Base-by-base conservation (phyloP, 2,888 invertebrate genomes). In the Smittia aterrima region DNA sequence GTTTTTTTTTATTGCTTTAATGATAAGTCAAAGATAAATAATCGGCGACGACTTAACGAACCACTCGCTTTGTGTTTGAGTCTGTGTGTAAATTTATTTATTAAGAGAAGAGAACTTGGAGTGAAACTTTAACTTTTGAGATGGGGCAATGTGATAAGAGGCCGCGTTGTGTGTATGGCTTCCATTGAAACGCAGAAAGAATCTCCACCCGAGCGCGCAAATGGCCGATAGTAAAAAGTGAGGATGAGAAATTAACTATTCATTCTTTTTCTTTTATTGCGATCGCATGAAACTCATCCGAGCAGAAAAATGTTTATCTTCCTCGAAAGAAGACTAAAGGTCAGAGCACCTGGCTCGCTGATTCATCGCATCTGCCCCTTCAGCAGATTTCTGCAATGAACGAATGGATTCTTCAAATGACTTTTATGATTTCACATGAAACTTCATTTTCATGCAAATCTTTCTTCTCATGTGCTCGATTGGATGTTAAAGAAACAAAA, bases 1-100 rank as follows among this genome's bases (percentile, higher is more conserved):
- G 41, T 22, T 25, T 67, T 68, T 38, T 66, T 70, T 71, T 71
- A 71, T 71, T 54, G 71, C 71, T 71, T 71, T 20, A 71, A 32
- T 54, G 71, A 71, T 71, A 71, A 71, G 47, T 54, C 54, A n/a
- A 71, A 71, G 71, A 71, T 71, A 71, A 71, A 71, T 16, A 68
- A 25, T 53, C 32, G 16, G 20, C 54, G 54, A n/a, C n/a, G n/a
- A 71, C 58, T 58, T 58, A 24, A 16, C 58, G 58, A 24, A 18
- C 6, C 24, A 18, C 16, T 58, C 24, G 58, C 47, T 58, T 7
- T 58, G 24, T 58, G 22, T 68, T 20, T 47, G 24, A 25, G 64
- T 13, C 16, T 64, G 25, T 64, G 47, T 47, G 47, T 47, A n/a
- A 47, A 47, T 47, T 47, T 47, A 47, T 47, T 47, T 13, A 64